Base-by-base conservation (phyloP, 1,140 invertebrate species). In the Brachionus calyciflorus region DNA sequence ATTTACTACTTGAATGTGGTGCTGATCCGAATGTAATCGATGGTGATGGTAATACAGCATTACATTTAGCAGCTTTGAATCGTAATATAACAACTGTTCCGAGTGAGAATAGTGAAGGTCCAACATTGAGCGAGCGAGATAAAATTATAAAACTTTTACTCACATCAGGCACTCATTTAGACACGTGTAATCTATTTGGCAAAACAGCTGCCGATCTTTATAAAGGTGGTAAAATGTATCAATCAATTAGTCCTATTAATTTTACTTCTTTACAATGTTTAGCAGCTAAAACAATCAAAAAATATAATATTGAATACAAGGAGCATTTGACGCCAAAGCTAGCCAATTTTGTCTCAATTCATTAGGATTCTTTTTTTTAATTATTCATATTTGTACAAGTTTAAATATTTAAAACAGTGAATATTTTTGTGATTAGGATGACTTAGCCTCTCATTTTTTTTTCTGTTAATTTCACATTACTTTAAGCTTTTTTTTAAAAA, bases 251-350 rank as follows among this genome's bases (percentile, higher is more conserved):
- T 83, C 90, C 90, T 3, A 83, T 93, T n/a, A 89, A 89, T 79
- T 91, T 91, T 81, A 91, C 89, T 28, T 90, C 89, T 60, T 86
- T 94, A 70, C 89, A 90, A 79, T 95, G 92, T 82, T 86, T 93
- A 53, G 90, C 92, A 4, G 91, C 92, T 3, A 87, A 89, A 77
- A 89, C 89, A 3, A 89, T 94, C 46, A 88, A 88, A 80, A 87
- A 88, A 81, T 86, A 89, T 79, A 85, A 85, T 76, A 86, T 90
- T 75, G 87, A 87, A 2, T 89, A 89, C 80, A 84, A 87, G 78
- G 88, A 89, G 69, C 82, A 87, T 26, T 87, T 91, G 26, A 89
- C 90, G 10, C 37, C 69, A 48, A 77, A 78, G 46, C 41, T 81
- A 26, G 78, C 79, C 73, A 30, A 51, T 49, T 81, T 81, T 79